phyloP scores from a whole-genome alignment of 92 coral and sea anemone species.

The Actinostola sp. region DNA sequence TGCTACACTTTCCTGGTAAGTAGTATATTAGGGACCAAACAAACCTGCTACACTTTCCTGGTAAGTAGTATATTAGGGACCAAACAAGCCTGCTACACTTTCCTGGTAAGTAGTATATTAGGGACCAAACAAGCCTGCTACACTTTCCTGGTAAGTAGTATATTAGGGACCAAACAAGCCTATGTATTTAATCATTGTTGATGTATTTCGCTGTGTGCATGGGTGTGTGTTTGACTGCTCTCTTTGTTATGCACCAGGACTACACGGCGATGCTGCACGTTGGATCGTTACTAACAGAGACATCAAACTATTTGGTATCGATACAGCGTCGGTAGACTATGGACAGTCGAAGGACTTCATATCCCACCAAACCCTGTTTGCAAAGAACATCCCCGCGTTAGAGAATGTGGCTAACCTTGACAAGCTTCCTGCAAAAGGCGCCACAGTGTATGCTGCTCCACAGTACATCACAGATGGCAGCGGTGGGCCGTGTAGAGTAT shows the following conservation, averaged over 20 bases:
- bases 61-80: too few species aligned
- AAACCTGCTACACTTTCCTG: too few species aligned
- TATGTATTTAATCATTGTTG: too few species aligned
- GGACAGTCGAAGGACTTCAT: conserved; percentile 60
- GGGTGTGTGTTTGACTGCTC: neutral
- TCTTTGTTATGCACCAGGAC: conserved; percentile 14
- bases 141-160: too few species aligned
- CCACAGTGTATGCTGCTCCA: conserved; percentile 75
- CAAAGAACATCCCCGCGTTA: conserved; percentile 62
- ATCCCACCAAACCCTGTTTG: conserved; percentile 56
- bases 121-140: too few species aligned
- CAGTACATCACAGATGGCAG: conserved; percentile 69
- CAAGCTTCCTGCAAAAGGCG: conserved; percentile 64
- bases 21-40: too few species aligned
- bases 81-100: too few species aligned
- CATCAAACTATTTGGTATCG: conserved; percentile 69
- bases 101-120: too few species aligned
- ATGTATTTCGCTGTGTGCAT: too few species aligned
- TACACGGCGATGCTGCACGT: conserved; percentile 44
- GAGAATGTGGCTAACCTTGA: conserved; percentile 83
- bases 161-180: too few species aligned
- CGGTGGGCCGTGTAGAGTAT: conserved; percentile 75
- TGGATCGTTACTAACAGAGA: conserved; percentile 45
- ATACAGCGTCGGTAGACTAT: conserved; percentile 76
- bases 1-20: too few species aligned